Conservation (phyloP, 2,888 invertebrate genomes). For the Rhamphomyia laevipes region DNA sequence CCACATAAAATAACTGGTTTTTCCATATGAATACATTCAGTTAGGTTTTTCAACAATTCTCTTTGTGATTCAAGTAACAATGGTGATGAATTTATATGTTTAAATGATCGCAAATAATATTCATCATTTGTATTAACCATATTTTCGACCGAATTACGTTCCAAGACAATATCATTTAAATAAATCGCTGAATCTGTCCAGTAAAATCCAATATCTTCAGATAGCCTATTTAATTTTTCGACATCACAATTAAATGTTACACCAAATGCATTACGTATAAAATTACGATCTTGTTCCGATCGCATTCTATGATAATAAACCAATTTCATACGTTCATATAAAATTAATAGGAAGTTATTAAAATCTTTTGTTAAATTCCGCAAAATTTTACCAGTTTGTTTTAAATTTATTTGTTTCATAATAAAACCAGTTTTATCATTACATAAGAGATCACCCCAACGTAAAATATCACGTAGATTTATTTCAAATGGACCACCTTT, state of each 20-base stretch:
- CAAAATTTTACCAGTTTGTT: conserved; percentile 4
- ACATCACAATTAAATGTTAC: conserved; percentile 39
- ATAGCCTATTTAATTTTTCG: conserved; percentile 29
- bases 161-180: conserved; percentile 51
- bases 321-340: conserved; percentile 48
- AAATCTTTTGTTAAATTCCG: conserved; percentile 17
- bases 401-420: conserved; percentile 29
- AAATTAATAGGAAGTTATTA: conserved; percentile 23
- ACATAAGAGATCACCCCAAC: conserved; percentile 77
- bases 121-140: conserved; percentile 15
- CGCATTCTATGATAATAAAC: conserved; percentile 84
- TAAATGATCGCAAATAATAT: conserved; percentile 22
- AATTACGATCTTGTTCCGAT: conserved; percentile 59
- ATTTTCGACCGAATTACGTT: conserved; percentile 30
- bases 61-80: conserved; percentile 48
- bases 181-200: conserved; percentile 46
- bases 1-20: conserved; percentile 69
- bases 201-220: conserved; percentile 45
- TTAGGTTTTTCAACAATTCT: conserved; percentile 60
- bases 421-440: conserved; percentile 29
- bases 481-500: conserved; percentile 92
- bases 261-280: conserved; percentile 45
- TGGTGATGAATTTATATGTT: conserved; percentile 33
- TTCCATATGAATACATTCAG: conserved; percentile 78
- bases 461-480: conserved; percentile 85